These are phyloP conservation scores for Chydorus sphaericus DNA, from an alignment of 2,888 invertebrate species.

Conservation along the genomic window DNA sequence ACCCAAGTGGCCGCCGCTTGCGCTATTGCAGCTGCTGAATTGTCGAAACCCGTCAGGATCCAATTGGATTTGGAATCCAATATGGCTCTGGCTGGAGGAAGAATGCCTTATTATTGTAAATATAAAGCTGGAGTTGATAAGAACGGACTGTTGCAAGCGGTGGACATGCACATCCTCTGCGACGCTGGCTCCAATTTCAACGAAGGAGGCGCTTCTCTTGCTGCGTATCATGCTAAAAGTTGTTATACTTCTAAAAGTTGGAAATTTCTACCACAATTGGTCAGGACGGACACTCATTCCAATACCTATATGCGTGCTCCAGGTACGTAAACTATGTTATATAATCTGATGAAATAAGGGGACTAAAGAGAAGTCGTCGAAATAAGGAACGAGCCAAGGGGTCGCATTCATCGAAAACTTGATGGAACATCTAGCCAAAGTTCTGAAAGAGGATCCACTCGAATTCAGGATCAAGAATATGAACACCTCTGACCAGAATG, in stretches of 20 bases:
- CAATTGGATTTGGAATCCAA: conserved; percentile 53
- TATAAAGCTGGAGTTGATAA: conserved; percentile 39
- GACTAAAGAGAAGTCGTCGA: neutral
- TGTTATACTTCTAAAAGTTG: conserved; percentile 48
- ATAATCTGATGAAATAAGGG: neutral
- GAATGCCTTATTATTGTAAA: conserved; percentile 42
- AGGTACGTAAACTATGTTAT: too few species aligned
- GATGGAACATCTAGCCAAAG: conserved; percentile 32
- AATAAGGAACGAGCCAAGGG: conserved; percentile 26
- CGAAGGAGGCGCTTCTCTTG: conserved; percentile 34
- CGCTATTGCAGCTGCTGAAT: conserved; percentile 48
- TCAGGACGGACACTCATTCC: conserved; percentile 47
- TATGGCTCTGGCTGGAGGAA: conserved; percentile 52
- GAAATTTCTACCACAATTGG: conserved; percentile 33
- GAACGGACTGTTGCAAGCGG: conserved; percentile 26
- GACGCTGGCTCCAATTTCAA: conserved; percentile 36
- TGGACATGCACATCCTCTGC: conserved; percentile 37
- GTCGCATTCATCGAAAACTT: conserved; percentile 31
- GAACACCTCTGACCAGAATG: neutral
- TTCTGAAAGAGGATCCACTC: conserved; percentile 27
- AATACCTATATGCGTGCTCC: conserved; percentile 59
- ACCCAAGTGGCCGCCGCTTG: conserved; percentile 44
- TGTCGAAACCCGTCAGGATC: conserved; percentile 52
- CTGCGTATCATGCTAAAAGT: conserved; percentile 34
- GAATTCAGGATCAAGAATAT: conserved; percentile 23